Evolutionary conservation across 2,888 invertebrate genomes (phyloP), one percentile per base, ranked within the genome.

Genomic region (Steinernema hermaphroditum): DNA sequence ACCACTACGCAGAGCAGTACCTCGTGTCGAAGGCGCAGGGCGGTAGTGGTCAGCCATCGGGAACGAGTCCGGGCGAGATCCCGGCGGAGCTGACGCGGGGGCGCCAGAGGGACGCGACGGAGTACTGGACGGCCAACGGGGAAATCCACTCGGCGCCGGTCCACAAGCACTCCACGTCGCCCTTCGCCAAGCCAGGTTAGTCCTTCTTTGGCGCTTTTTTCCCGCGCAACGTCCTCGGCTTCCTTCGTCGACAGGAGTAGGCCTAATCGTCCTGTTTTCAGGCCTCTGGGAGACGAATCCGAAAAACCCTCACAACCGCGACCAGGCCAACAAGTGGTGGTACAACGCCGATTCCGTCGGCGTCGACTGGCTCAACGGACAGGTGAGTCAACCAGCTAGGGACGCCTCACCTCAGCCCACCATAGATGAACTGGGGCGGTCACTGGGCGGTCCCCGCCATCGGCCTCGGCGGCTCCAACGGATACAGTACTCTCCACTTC

Each of bases 391-490:
- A n/a, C n/a, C n/a, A 4, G 32, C 24, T 9, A 12, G 22, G 24
- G 24, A n/a, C n/a, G n/a, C n/a, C n/a, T n/a, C n/a, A n/a, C n/a
- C n/a, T n/a, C n/a, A n/a, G n/a, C n/a, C n/a, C n/a, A n/a, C n/a
- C n/a, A n/a, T n/a, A 50, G 50, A 50, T 50, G 50, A 76, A 32
- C 14, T 75, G 72, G 78, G 82, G 82, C 32, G 82, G 79, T 32
- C 83, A 83, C 72, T 83, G 81, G 81, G 82, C 82, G 0, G 82
- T 83, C 2, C 83, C 83, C 1, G 83, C 83, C 0, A 80, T 81
- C 1, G 83, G 83, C n/a, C 76, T 79, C 0, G 83, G 83, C 57
- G 83, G 83, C 34, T 81, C 82, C 9, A 78, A 80, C 44, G 83
- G 83, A 24, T 81, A 78, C 73, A 78, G 78, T 34, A 79, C 83